Base-by-base conservation (phyloP, 2,797 vertebrate genomes). In the Malurus leucopterus region DNA sequence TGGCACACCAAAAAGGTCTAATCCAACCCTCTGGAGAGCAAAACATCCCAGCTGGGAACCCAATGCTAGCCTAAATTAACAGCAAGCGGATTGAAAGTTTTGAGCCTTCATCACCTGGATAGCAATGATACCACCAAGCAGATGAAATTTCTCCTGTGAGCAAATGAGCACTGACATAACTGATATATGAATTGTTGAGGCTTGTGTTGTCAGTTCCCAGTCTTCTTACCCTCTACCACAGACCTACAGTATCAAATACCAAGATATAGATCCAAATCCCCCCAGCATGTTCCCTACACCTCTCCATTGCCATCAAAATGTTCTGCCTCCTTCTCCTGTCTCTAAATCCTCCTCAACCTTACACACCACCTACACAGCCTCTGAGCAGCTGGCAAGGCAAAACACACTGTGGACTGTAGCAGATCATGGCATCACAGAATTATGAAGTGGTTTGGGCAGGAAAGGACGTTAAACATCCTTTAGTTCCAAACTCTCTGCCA, bases 271-370 rank as follows among this genome's bases (percentile, higher is more conserved):
- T 12, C 17, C 3, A 4, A 55, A 75, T 50, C 13, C 5, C 17
- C 15, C 34, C 44, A 65, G n/a, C 29, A 63, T 0, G 0, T 22
- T 49, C 34, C 44, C 29, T 63, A 13, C 0, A 5, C 22, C 15
- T 84, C 22, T n/a, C 30, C 9, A 6, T 17, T 58, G 40, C 15
- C n/a, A 71, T 47, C 9, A 23, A 32, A 72, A 47, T 15, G 17
- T 15, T 71, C 26, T 20, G 23, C 20, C 13, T 78, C 29, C 16
- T 63, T 73, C 34, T 79, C 49, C 38, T 6, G 2, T 11, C 49
- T 41, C 23, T 67, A 51, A 51, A 67, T 22, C 9, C 14, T 9
- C 4, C n/a, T 58, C 59, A 58, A 55, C 20, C 44, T 62, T 10
- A 26, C 20, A 30, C 2, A 12, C 15, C 30, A 49, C 7, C 44